Conservation (phyloP, 2,888 invertebrate species). For the Doris montereyensis region DNA sequence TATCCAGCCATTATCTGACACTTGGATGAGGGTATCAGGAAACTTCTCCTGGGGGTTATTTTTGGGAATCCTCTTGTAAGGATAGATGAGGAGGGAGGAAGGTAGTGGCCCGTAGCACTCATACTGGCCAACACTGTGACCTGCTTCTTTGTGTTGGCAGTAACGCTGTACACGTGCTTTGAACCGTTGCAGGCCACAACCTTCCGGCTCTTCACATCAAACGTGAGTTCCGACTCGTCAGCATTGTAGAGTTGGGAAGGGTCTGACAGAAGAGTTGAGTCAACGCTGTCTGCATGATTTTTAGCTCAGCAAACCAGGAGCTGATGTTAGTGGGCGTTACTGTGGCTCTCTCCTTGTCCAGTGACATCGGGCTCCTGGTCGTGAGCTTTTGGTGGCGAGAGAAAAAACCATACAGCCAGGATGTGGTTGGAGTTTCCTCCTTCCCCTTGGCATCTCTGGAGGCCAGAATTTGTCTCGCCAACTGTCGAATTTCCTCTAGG, state of each 20-base stretch:
- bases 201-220: neutral
- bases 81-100: slow-evolving; percentile 27
- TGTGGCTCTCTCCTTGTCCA: slow-evolving; percentile 23
- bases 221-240: slow-evolving; percentile 24
- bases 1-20: slow-evolving; percentile 16
- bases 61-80: slow-evolving; percentile 11
- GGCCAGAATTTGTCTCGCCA: neutral
- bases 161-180: slow-evolving; percentile 25
- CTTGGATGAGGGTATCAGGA: neutral
- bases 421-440: neutral
- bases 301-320: slow-evolving; percentile 16
- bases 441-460: neutral
- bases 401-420: slow-evolving; percentile 16
- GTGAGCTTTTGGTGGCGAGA: slow-evolving; percentile 22
- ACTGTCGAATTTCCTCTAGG: slow-evolving; percentile 9
- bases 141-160: slow-evolving; percentile 8
- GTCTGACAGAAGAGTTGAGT: slow-evolving; percentile 12
- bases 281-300: neutral
- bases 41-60: neutral
- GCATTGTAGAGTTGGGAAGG: slow-evolving; percentile 29
- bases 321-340: neutral
- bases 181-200: slow-evolving; percentile 4
- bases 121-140: slow-evolving; percentile 24
- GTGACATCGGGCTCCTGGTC: neutral
- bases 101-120: slow-evolving; percentile 17